phyloP scores from a whole-genome alignment of 2,888 invertebrate genomes.

The Watsonalla binaria region DNA sequence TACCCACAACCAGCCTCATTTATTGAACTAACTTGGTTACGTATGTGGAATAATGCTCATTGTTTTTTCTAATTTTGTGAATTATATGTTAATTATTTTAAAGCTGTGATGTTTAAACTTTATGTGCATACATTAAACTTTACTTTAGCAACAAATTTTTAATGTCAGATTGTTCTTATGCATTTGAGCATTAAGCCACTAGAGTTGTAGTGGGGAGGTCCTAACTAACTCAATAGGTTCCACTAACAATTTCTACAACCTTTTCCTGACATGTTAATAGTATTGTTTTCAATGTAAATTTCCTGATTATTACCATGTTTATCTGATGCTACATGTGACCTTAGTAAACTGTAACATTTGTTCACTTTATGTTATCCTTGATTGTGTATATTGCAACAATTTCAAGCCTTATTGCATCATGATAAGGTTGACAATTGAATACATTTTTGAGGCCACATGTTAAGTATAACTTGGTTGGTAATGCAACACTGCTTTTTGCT shows the following conservation, averaged over 20 bases:
- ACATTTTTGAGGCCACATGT: not conserved
- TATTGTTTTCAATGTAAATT: not conserved
- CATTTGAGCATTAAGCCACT: too few species aligned
- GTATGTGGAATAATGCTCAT: not conserved
- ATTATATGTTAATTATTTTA: not conserved
- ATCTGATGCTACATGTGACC: constrained; percentile 1
- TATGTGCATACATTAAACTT: too few species aligned
- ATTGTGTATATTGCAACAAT: too few species aligned
- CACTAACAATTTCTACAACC: too few species aligned
- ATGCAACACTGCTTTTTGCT: not conserved
- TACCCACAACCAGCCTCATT: not conserved
- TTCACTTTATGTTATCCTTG: not conserved
- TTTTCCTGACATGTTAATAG: too few species aligned
- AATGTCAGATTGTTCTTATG: not conserved
- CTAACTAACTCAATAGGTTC: too few species aligned
- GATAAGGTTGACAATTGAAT: not conserved
- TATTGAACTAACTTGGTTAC: not conserved
- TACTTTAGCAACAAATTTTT: not conserved
- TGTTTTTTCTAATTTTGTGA: not conserved
- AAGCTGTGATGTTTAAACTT: too few species aligned
- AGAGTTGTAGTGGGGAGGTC: too few species aligned
- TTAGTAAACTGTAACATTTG: not conserved
- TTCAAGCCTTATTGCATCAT: not conserved
- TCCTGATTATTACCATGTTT: not conserved
- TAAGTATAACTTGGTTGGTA: not conserved